These are phyloP conservation scores for Pipistrellus pipistrellus DNA, from an alignment of 2,797 vertebrate species.

Conservation along the genomic window DNA sequence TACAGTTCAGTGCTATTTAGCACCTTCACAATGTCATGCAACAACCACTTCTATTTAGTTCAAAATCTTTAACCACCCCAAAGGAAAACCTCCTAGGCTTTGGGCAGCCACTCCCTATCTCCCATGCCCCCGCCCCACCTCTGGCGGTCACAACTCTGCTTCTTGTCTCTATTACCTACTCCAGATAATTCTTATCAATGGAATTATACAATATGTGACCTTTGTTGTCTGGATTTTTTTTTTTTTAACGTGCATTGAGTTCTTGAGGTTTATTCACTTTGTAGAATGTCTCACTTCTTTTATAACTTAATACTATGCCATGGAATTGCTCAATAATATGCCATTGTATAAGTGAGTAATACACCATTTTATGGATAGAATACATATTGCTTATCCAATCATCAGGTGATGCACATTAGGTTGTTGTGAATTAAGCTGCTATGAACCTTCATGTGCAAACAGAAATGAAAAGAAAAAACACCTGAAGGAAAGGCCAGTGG, in stretches of 20 bases:
- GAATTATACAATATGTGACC: neutral
- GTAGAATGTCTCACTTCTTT: neutral
- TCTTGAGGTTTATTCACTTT: neutral
- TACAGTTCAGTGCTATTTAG: neutral
- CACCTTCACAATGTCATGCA: neutral
- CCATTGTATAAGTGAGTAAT: neutral
- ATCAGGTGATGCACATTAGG: too few relatives aligned
- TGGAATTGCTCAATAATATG: neutral
- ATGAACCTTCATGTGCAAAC: neutral
- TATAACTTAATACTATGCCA: neutral
- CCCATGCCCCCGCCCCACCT: fast-evolving
- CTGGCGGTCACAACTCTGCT: neutral
- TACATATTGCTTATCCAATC: too few relatives aligned
- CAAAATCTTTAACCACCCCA: neutral
- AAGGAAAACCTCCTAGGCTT: neutral
- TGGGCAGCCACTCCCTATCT: too few relatives aligned
- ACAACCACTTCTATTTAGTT: neutral
- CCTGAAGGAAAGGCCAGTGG: neutral
- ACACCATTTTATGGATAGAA: neutral
- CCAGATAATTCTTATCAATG: neutral
- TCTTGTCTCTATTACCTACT: neutral
- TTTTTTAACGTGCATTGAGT: neutral
- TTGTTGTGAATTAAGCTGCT: too few relatives aligned
- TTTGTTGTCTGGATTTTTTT: neutral
- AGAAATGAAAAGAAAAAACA: neutral